Evolutionary conservation across 2,113 vertebrate species (phyloP), one percentile per base, ranked within the genome.

Genomic region (Corvus hawaiiensis): DNA sequence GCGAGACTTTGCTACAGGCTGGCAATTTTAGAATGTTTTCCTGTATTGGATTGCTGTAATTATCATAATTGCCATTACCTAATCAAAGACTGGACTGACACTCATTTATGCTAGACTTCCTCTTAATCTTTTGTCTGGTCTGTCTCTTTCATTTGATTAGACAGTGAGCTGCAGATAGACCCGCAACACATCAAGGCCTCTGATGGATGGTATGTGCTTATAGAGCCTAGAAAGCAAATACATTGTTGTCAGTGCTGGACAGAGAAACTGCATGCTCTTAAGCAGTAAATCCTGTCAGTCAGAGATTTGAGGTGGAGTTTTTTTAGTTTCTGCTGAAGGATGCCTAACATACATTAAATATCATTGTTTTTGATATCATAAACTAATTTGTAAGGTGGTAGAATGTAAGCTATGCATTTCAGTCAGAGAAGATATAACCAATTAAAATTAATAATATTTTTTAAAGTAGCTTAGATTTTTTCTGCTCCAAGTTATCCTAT

Each of bases 11-110:
- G 77, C 56, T 88, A 49, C 66, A 92, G 91, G 9, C 74, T 93
- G 66, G 59, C 56, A 93, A 71, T 95, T 93, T 93, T 77, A 59
- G 33, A 95, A 85, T 66, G 69, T 82, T 96, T 93, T 73, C 81
- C 89, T 72, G 23, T 49, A 79, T 28, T 78, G 72, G 66, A 81
- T 93, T 94, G 63, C 84, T 94, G 68, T 94, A 94, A 95, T 96
- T 94, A 96, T 37, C 28, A 43, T 72, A 88, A 94, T 93, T 96
- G 61, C 68, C 58, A 44, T 94, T 95, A 84, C 75, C 89, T 95
- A 87, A 93, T 95, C 73, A 88, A 94, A 94, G 72, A 82, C 78
- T 24, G 54, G 74, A 80, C 75, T 82, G 67, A 44, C 22, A 55
- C 49, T 84, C 64, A 49, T 90, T 92, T 85, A 14, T 63, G 28